Percentiles rank a stretch among this genome's conserved stretches.
Evolutionary conservation across 2,888 invertebrate species (phyloP).

Genomic region (Torymus texanus): DNA sequence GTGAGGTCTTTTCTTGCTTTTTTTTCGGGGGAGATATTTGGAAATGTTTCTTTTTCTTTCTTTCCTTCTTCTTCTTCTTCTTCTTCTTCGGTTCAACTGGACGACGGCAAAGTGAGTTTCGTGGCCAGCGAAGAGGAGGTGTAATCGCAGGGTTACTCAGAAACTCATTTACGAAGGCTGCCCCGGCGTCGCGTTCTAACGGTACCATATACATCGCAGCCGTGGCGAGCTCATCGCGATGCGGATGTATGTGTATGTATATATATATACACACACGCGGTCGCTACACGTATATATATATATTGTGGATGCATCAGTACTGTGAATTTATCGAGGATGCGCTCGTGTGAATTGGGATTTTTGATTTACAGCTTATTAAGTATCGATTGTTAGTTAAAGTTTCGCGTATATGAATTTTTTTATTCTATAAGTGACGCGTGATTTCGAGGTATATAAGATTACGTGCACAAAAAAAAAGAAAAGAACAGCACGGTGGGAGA

Average conservation of each 20-base stretch:
- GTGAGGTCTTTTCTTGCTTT: neutral
- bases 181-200: conserved; percentile 21
- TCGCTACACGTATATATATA: conserved; percentile 13
- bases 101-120: neutral
- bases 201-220: conserved; percentile 12
- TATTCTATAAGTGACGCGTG: too few species aligned
- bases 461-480: neutral
- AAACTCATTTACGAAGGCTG: conserved; percentile 45
- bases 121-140: conserved; percentile 15
- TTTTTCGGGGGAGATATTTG: neutral
- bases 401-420: too few species aligned
- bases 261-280: conserved; percentile 5
- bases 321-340: neutral
- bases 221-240: too few species aligned
- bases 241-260: conserved; percentile 12
- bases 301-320: neutral
- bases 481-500: neutral
- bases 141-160: conserved; percentile 39
- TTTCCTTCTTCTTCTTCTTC: neutral
- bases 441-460: too few species aligned
- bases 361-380: neutral
- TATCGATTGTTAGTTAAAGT: too few species aligned
- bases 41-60: conserved; percentile 11
- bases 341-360: neutral
- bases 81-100: too few species aligned